A percentile compares a stretch with the other conserved stretches of the same genome.
Conservation (phyloP, 2,113 vertebrate genomes). For the Prolemur simus region DNA sequence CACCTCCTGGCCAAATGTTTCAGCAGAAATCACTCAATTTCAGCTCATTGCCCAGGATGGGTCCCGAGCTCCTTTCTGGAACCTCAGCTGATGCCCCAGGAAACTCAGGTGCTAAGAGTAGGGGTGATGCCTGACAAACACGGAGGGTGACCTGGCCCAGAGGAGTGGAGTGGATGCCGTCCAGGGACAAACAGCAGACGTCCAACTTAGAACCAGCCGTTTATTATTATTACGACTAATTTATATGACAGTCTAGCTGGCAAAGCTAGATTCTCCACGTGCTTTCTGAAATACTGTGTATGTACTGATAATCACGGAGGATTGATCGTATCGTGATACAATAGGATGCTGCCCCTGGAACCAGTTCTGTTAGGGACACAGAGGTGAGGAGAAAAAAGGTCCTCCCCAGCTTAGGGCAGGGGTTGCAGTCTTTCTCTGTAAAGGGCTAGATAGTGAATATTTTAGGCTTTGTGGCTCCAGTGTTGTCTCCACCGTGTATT, state of each 20-base stretch:
- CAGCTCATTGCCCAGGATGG: background rate
- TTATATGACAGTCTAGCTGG: background rate
- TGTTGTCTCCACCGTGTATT: background rate
- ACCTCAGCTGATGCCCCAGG: background rate
- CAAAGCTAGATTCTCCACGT: background rate
- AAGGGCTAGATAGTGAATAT: background rate
- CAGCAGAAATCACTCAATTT: background rate
- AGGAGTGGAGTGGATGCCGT: background rate
- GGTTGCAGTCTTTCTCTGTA: background rate
- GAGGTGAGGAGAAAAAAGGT: background rate
- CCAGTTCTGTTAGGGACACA: background rate
- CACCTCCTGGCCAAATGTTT: background rate
- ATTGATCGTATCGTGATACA: background rate
- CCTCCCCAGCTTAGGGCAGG: background rate
- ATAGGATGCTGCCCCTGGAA: background rate
- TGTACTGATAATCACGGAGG: background rate
- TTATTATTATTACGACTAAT: background rate
- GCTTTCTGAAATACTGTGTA: background rate
- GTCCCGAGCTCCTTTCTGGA: background rate
- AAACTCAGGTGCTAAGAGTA: background rate
- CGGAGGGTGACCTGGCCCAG: background rate
- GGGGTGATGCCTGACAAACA: background rate
- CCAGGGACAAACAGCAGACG: no score
- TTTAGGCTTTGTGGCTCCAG: background rate
- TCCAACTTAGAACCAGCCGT: background rate